Percentiles rank a stretch among this genome's conserved stretches.
Conservation (phyloP, 2,113 vertebrate genomes). For the Cygnus atratus region DNA sequence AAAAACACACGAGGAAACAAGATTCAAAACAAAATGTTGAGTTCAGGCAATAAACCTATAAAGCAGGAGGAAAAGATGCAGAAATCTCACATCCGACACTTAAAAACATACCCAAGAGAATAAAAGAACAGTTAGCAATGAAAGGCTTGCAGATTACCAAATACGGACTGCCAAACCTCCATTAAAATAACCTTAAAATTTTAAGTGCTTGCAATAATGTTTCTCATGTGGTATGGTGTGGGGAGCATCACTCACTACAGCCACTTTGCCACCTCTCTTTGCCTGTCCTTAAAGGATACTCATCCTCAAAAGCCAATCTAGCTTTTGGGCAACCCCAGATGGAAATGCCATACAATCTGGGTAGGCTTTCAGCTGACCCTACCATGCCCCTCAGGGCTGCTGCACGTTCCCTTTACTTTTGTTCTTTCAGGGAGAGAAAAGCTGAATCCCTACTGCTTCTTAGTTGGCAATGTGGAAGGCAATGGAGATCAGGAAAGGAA, state of each 20-base stretch:
- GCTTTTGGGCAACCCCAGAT: background rate
- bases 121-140: background rate
- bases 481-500: background rate
- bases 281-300: background rate
- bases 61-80: background rate
- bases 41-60: background rate
- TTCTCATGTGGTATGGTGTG: background rate
- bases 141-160: background rate
- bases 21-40: background rate
- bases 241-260: background rate
- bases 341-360: fast-evolving
- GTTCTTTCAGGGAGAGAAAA: background rate
- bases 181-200: background rate
- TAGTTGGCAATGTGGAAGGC: fast-evolving
- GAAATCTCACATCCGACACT: background rate
- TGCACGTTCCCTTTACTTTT: background rate
- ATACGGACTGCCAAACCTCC: background rate
- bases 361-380: background rate
- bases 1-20: background rate
- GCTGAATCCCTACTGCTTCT: background rate
- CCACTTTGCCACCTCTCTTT: background rate
- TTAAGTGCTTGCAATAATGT: background rate
- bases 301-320: background rate
- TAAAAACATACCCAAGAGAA: background rate
- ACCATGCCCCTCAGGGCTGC: fast-evolving